Evolutionary conservation across 2,113 vertebrate species (phyloP), one percentile per base, ranked within the genome.

Genomic region (Tapirus terrestris): DNA sequence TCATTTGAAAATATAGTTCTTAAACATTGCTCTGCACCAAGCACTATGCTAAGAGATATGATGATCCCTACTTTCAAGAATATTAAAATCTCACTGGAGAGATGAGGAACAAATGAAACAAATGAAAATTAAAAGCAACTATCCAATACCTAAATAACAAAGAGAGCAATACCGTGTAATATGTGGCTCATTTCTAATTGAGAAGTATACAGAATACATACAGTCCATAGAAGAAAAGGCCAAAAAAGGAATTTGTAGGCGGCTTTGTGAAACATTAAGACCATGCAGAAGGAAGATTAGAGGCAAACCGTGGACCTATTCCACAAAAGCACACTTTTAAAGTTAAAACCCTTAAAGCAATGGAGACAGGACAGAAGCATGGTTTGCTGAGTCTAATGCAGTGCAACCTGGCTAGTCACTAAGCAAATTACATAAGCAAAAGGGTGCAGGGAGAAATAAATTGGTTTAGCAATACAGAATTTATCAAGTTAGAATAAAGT

Each of bases 401-500:
- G 6, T 1, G 33, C 79, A 70, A 70, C 67, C 80, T 25, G n/a
- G 4, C 65, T 31, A 36, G 68, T 43, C 77, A 33, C 96, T 97
- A 97, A 98, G 79, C 92, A 98, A 96, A 97, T 97, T 97, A 97
- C n/a, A 77, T 91, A 98, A 92, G 61, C 17, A 6, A 94, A 97
- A 98, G 85, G 70, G 94, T 97, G 94, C 95, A 98, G 89, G 94
- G 72, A 43, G 36, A 87, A 82, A 94, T 31, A 94, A 97, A 98
- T 96, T 97, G 79, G 91, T 96, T 98, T 98, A 98, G 97, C 83
- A 97, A 63, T 79, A 94, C n/a, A 96, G 97, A 96, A 97, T 97
- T 89, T 96, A 98, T 97, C 95, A 98, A 93, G 94, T 98, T 98
- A 98, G 91, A 98, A 98, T 96, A 97, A 97, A 98, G 79, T 65